Evolutionary conservation across 2,888 invertebrate species (phyloP).

Genomic region (Acanthococcus lagerstroemiae): DNA sequence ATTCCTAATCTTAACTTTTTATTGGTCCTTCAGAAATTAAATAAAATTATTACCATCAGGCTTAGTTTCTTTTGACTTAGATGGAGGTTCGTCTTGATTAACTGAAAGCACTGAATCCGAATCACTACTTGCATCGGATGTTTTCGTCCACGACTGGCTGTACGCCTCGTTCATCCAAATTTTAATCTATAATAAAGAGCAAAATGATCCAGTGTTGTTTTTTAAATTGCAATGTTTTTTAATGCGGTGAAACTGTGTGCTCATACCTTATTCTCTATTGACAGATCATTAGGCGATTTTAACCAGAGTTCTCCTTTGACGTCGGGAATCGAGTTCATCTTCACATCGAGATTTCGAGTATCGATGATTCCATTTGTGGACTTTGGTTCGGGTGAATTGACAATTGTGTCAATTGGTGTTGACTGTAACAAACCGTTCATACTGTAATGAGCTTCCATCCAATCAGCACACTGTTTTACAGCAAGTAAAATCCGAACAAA

Average conservation of each 20-base stretch:
- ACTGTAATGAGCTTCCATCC: too few relatives aligned
- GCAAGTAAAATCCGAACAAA: too few relatives aligned
- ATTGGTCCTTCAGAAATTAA: too few relatives aligned
- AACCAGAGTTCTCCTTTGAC: background rate
- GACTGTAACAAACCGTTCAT: too few relatives aligned
- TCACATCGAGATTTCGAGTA: background rate
- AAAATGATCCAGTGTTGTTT: background rate
- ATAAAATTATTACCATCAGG: background rate
- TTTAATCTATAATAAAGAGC: conserved; percentile 39
- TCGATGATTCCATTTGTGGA: background rate
- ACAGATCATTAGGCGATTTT: background rate
- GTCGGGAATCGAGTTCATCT: background rate
- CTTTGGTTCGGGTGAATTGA: background rate
- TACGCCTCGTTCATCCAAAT: conserved; percentile 41
- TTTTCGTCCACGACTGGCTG: conserved; percentile 35
- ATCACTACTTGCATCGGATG: conserved; percentile 38
- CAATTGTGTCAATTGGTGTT: conserved; percentile 12
- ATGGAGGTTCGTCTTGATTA: conserved; percentile 36
- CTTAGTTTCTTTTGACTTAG: background rate
- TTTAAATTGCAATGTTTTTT: too few relatives aligned
- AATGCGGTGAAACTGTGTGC: too few relatives aligned
- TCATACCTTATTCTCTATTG: conserved; percentile 29
- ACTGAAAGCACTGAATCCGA: conserved; percentile 43
- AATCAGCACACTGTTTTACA: too few relatives aligned
- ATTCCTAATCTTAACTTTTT: too few relatives aligned